These are phyloP conservation scores for Uropsilus gracilis DNA, from an alignment of 2,113 vertebrate genomes.

Conservation along the genomic window DNA sequence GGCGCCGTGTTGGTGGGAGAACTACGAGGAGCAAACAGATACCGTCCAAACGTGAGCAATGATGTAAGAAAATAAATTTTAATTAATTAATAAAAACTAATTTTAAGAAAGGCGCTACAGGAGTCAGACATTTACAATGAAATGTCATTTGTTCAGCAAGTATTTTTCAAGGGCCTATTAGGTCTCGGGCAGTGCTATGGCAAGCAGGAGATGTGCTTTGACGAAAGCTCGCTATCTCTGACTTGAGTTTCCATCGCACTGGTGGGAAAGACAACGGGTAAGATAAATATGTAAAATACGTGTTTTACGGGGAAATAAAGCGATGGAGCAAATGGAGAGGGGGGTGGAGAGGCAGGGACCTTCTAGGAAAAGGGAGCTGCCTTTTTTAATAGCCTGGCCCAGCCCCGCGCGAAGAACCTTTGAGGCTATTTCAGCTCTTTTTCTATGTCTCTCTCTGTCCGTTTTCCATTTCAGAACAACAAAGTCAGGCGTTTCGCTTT, in stretches of 20 bases:
- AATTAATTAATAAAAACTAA: too few relatives aligned
- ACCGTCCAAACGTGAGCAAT: not conserved
- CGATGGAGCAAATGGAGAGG: not conserved
- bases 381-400: not conserved
- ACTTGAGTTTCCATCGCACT: not conserved
- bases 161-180: too few relatives aligned
- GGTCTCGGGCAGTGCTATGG: too few relatives aligned
- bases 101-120: too few relatives aligned
- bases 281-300: not conserved
- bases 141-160: too few relatives aligned
- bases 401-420: not conserved
- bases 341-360: not conserved
- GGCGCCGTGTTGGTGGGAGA: too few relatives aligned
- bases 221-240: not conserved
- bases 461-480: slow-evolving; percentile 91
- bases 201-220: too few relatives aligned
- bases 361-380: not conserved
- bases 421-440: not conserved
- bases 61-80: not conserved
- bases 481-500: slow-evolving; percentile 97
- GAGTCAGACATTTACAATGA: too few relatives aligned
- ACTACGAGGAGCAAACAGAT: too few relatives aligned
- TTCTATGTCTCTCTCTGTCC: slow-evolving; percentile 34
- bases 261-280: not conserved
- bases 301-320: not conserved